Base-by-base conservation (phyloP, 2,113 vertebrate species). In the Oostethus manadensis region DNA sequence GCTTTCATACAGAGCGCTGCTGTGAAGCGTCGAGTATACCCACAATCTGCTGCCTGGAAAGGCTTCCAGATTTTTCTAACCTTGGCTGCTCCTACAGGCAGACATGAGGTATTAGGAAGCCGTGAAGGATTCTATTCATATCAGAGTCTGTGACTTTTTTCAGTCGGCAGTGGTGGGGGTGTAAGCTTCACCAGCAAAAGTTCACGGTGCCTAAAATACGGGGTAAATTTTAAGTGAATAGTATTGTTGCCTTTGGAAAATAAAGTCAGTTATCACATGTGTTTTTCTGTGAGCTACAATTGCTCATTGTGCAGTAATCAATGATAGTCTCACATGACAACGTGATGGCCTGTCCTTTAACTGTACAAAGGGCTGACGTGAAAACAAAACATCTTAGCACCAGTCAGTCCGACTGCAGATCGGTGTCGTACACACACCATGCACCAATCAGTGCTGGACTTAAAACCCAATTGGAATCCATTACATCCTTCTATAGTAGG, bases 121-220 rank as follows among this genome's bases (percentile, higher is more conserved):
- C 13, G 17, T 43, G 59, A 70, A 68, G 62, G 64, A 68, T 71
- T 79, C 45, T 65, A 54, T 66, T 76, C 57, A 71, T 71, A 73
- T 64, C 70, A 4, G 3, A 45, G 58, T 67, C 48, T 17, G 3
- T 2, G 22, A 51, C 56, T 71, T 49, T 60, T n/a, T 63, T 68
- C 6, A 48, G 8, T 35, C 56, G 42, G 63, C 56, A 14, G 40
- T 6, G 42, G 6, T 10, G 40, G 20, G 50, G 33, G 33, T 13
- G 47, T 78, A 33, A 65, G 46, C 35, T 49, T 45, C 56, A 57
- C 66, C 10, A 45, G 58, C 51, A 58, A 60, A 23, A 66, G 33
- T 58, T 50, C 67, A 13, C 48, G 11, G 3, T 51, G 22, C 46
- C 35, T 58, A 48, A 59, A 33, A 22, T 59, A 68, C 20, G 47